Evolutionary conservation across 2,888 invertebrate species (phyloP).

Genomic region (Drosophila meridiana): DNA sequence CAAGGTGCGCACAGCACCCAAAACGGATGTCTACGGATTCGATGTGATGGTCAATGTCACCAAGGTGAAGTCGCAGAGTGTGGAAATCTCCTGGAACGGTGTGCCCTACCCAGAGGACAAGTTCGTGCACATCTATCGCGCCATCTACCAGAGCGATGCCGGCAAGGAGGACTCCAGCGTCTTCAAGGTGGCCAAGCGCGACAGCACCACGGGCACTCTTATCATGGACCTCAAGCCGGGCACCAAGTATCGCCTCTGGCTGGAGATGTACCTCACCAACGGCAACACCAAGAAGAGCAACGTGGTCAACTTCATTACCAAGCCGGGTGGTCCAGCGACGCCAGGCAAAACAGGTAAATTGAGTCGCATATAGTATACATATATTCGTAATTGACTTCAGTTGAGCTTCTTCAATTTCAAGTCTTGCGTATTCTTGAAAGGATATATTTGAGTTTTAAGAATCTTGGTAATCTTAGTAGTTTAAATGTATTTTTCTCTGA

Average conservation of each 20-base stretch:
- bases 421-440: constrained; percentile 75
- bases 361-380: not conserved
- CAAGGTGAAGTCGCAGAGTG: constrained; percentile 90
- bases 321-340: constrained; percentile 88
- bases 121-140: constrained; percentile 94
- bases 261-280: constrained; percentile 95
- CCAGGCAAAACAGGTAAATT: constrained; percentile 84
- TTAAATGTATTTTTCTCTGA: not conserved
- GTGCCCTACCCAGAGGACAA: constrained; percentile 95
- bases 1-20: constrained; percentile 90
- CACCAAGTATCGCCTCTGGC: constrained; percentile 93
- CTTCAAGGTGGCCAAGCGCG: constrained; percentile 91
- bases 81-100: constrained; percentile 93
- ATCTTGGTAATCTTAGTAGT: constrained; percentile 71
- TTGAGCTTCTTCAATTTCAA: constrained; percentile 49
- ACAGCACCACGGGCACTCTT: constrained; percentile 88
- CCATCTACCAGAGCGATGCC: constrained; percentile 91
- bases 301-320: constrained; percentile 94
- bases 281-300: constrained; percentile 96
- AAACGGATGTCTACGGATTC: constrained; percentile 92
- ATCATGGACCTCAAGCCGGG: constrained; percentile 91
- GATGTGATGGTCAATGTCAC: constrained; percentile 91
- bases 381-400: not conserved
- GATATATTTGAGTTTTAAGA: constrained; percentile 72
- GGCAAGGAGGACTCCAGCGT: constrained; percentile 90